These are phyloP conservation scores for Merluccius polli DNA, from an alignment of 2,797 vertebrate species.

Conservation along the genomic window DNA sequence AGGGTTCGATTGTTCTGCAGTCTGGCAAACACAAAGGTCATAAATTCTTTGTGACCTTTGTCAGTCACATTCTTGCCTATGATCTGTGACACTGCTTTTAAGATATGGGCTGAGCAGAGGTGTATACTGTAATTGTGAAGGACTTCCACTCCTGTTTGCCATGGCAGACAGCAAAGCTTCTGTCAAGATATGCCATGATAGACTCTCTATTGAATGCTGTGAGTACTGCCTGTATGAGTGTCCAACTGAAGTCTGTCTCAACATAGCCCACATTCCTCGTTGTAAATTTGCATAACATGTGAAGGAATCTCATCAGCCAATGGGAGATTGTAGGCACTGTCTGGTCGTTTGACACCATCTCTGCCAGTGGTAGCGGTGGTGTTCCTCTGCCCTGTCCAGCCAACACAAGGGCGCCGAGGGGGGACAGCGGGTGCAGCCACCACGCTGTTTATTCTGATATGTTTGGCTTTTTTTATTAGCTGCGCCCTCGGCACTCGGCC, in stretches of 20 bases:
- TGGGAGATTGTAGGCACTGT: constrained; percentile 5
- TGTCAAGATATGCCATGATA: background rate
- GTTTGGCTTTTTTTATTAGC: background rate
- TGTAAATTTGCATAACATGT: background rate
- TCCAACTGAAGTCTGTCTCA: constrained; percentile 10
- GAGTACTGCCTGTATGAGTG: background rate
- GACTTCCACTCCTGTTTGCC: background rate
- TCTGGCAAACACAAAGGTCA: background rate
- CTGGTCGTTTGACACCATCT: constrained; percentile 15
- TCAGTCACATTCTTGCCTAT: constrained; percentile 3
- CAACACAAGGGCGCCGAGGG: too few species aligned
- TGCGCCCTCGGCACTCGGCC: background rate
- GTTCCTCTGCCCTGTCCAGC: background rate
- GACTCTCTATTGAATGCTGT: constrained; percentile 7
- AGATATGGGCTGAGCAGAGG: background rate
- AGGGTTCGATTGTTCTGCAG: background rate
- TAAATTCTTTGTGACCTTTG: constrained; percentile 9
- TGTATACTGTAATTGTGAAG: constrained; percentile 14
- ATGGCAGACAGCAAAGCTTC: background rate
- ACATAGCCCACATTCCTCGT: background rate
- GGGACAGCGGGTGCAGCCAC: too few species aligned
- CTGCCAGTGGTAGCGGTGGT: constrained; percentile 23
- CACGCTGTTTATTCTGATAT: too few species aligned
- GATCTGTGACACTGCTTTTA: background rate
- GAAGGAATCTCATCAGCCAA: background rate